Evolutionary conservation across 1,140 invertebrate species (phyloP), one percentile per base, ranked within the genome.

Genomic region (Leptoteleia sp.): DNA sequence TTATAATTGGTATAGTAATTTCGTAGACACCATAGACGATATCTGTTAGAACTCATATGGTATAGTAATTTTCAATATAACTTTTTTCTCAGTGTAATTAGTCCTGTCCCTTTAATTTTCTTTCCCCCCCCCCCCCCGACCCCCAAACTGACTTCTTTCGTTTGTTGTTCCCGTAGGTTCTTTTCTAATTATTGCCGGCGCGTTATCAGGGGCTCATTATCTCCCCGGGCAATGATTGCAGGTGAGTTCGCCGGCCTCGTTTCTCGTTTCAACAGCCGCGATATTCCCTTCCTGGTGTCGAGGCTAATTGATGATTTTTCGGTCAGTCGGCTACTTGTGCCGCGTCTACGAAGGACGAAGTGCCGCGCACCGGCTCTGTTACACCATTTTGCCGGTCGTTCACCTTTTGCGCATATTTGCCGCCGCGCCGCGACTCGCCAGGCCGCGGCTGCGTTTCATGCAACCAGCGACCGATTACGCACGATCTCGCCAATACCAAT

Each of bases 311-410:
- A 82, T 79, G 62, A 76, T 76, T 83, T 83, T 83, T 83, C 80
- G 81, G 82, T 83, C 81, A 83, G 79, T 83, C 82, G 82, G 82
- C 79, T 83, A 83, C 77, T 79, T 71, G 78, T 76, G 59, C 73
- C 29, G 76, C 76, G 71, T 75, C 72, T 75, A 75, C 70, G 76
- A 70, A 76, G 59, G 77, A 75, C 73, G 72, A 68, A 73, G 55
- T 65, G 59, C 68, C 71, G 70, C 50, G 67, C 72, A 61, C 52
- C 76, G 54, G 57, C 62, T 70, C 65, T 77, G 52, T 67, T 79
- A 81, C 70, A 81, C 75, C 75, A 76, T 70, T 79, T 82, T 78
- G 62, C 73, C 72, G 82, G 82, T 80, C 82, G 65, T 83, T 83
- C 80, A 82, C 82, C 82, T 83, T 82, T 79, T 80, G 57, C 64